A percentile compares a stretch with the other conserved stretches of the same genome.
Evolutionary conservation across 1,140 invertebrate species (phyloP).

Genomic region (Drosophila ercepeae): DNA sequence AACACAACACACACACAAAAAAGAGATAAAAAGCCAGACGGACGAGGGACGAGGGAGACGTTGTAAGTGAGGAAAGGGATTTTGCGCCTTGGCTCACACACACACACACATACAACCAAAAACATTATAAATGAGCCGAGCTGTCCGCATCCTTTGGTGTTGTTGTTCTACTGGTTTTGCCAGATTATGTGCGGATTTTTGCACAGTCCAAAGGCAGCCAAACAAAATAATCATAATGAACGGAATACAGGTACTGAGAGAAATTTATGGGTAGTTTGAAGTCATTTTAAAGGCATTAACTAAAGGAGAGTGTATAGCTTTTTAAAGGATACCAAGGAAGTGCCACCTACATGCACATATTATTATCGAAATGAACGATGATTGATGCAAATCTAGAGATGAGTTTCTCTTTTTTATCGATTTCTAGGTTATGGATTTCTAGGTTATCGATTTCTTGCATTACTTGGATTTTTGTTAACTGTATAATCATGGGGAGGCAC

Average conservation of each 20-base stretch:
- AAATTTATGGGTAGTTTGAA: background rate
- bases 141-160: conserved; percentile 60
- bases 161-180: conserved; percentile 80
- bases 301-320: background rate
- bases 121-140: conserved; percentile 53
- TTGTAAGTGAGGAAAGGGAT: conserved; percentile 63
- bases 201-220: conserved; percentile 66
- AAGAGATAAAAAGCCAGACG: conserved; percentile 33
- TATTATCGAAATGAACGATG: too few species aligned
- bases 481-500: conserved; percentile 24
- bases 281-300: background rate
- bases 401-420: too few species aligned
- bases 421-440: too few species aligned
- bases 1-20: too few species aligned
- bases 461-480: background rate
- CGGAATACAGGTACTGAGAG: conserved; percentile 40
- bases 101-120: conserved; percentile 26
- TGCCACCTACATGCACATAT: too few species aligned
- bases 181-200: conserved; percentile 81
- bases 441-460: too few species aligned
- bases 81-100: conserved; percentile 60
- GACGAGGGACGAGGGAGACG: conserved; percentile 44
- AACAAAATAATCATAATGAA: conserved; percentile 78
- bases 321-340: too few species aligned
- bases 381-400: too few species aligned